phyloP scores from a whole-genome alignment of 92 coral and sea anemone species.

The Zoanthus sociatus region DNA sequence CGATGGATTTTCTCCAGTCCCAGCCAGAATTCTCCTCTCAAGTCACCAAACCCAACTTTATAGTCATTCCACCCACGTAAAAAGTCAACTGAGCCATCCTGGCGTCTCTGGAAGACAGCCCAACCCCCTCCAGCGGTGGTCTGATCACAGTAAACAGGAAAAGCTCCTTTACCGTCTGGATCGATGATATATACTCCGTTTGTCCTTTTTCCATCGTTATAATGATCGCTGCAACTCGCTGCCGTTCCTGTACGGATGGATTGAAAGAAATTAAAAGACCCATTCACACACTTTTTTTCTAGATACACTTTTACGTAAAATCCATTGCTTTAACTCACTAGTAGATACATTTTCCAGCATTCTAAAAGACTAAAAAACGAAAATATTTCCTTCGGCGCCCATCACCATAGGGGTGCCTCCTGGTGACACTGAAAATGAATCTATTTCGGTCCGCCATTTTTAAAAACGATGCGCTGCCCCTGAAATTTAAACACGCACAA shows the following conservation, averaged over 20 bases:
- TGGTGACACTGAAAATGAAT: no score
- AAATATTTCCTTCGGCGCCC: no score
- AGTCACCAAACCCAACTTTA: neutral
- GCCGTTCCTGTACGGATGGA: neutral
- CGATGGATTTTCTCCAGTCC: neutral
- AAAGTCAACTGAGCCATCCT: neutral
- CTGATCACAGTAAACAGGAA: constrained; percentile 22
- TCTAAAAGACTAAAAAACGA: no score
- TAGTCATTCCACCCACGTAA: constrained; percentile 3
- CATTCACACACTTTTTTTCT: neutral
- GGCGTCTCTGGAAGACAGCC: constrained; percentile 19
- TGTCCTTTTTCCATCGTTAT: neutral
- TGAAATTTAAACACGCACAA: no score
- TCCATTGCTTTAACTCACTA: no score
- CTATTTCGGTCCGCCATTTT: no score
- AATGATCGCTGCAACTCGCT: neutral
- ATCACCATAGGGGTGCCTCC: no score
- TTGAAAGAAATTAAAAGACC: neutral
- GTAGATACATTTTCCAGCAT: no score
- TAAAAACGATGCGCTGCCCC: no score
- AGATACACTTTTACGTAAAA: no score
- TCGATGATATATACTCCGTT: neutral
- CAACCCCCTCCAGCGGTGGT: constrained; percentile 37
- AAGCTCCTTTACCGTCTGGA: constrained; percentile 21
- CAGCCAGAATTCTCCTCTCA: neutral